Evolutionary conservation across 2,888 invertebrate genomes (phyloP).

Genomic region (Drymonia ruficornis): DNA sequence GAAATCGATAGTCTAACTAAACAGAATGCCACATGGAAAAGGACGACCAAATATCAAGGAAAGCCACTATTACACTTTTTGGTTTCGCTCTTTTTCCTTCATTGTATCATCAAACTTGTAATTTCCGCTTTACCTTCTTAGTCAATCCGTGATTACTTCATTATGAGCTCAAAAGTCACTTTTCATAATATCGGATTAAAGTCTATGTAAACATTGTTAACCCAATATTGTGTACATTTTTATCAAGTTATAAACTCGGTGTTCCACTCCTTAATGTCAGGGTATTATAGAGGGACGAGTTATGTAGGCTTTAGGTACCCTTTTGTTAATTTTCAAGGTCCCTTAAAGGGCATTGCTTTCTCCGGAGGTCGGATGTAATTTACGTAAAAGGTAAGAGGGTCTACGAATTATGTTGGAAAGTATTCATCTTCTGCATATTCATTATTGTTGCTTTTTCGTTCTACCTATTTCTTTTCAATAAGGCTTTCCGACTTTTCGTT

Average conservation of each 20-base stretch:
- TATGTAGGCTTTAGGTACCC: slow-evolving; percentile 1
- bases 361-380: slow-evolving; percentile 1
- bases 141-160: too few relatives aligned
- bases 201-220: too few relatives aligned
- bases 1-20: too few relatives aligned
- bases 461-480: neutral
- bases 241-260: neutral
- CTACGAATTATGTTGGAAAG: neutral
- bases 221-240: neutral
- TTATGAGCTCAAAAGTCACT: too few relatives aligned
- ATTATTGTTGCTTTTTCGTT: neutral
- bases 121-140: too few relatives aligned
- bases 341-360: slow-evolving; percentile 5
- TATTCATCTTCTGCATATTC: neutral
- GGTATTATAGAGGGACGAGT: neutral
- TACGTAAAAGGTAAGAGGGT: neutral
- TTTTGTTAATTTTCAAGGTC: slow-evolving; percentile 4
- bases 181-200: neutral
- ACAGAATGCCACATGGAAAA: too few relatives aligned
- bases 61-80: too few relatives aligned
- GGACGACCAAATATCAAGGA: too few relatives aligned
- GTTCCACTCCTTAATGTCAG: neutral
- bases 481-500: neutral
- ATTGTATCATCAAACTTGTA: too few relatives aligned
- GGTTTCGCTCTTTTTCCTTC: too few relatives aligned